These are phyloP conservation scores for Ferdinandea cuprea DNA, from an alignment of 2,888 invertebrate genomes.

Conservation along the genomic window DNA sequence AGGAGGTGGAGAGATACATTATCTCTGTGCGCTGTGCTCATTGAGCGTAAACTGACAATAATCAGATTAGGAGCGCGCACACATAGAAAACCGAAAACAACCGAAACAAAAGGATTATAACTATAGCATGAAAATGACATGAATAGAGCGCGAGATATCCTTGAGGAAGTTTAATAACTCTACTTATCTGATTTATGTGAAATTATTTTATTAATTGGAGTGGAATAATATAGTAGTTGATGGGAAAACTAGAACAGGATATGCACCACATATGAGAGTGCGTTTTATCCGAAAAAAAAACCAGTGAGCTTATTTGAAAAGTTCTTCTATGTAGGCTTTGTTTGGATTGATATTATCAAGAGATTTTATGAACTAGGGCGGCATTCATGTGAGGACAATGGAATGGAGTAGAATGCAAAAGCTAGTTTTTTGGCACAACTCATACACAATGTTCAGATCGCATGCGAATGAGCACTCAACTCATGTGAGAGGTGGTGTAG, in stretches of 20 bases:
- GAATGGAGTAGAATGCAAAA: not conserved
- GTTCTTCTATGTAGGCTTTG: not conserved
- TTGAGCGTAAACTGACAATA: constrained; percentile 23
- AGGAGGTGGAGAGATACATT: too few species aligned
- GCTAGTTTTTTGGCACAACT: not conserved
- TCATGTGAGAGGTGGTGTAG: too few species aligned
- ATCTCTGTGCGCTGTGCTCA: constrained; percentile 5
- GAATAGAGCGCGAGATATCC: constrained; percentile 20
- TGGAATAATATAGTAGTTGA: constrained; percentile 10
- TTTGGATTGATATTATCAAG: not conserved
- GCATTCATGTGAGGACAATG: not conserved
- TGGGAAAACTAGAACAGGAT: constrained; percentile 5
- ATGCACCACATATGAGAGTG: not conserved
- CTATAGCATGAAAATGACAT: constrained; percentile 24
- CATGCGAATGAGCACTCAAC: too few species aligned
- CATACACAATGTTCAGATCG: too few species aligned
- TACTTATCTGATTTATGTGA: constrained; percentile 8
- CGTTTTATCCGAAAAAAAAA: not conserved
- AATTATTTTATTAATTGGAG: constrained; percentile 29
- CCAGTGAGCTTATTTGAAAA: not conserved
- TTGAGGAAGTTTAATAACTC: constrained; percentile 22
- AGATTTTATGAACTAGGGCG: constrained; percentile 6
- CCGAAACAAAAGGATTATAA: constrained; percentile 24
- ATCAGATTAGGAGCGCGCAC: constrained; percentile 18
- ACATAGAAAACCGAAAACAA: constrained; percentile 3